Evolutionary conservation across 2,113 vertebrate genomes (phyloP).

Genomic region (Etheostoma spectabile): DNA sequence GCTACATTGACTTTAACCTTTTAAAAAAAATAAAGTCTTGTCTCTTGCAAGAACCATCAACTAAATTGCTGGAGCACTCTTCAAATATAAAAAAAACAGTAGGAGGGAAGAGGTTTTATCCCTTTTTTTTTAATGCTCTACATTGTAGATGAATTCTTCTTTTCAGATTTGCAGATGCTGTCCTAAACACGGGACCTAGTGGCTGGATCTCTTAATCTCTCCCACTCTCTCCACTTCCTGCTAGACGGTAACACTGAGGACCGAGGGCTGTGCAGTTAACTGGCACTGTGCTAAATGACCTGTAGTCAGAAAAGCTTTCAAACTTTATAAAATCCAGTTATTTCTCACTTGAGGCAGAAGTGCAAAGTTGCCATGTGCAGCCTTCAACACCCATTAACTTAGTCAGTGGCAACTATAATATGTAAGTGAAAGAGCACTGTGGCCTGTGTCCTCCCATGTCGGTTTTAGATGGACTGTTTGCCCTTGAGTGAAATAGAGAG

Average conservation of each 20-base stretch:
- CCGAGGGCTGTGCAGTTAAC: neutral
- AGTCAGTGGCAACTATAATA: slow-evolving; percentile 25
- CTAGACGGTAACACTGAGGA: neutral
- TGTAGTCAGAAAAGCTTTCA: neutral
- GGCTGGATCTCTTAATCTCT: slow-evolving; percentile 12
- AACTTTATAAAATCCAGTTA: neutral
- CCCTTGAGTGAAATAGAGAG: slow-evolving; percentile 50
- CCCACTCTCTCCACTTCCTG: neutral
- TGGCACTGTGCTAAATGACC: slow-evolving; percentile 10
- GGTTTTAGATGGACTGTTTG: slow-evolving; percentile 39
- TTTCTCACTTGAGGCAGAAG: slow-evolving; percentile 4
- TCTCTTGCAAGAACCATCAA: neutral
- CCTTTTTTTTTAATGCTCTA: neutral
- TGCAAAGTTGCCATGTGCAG: neutral
- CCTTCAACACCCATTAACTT: slow-evolving; percentile 10
- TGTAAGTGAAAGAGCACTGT: slow-evolving; percentile 11
- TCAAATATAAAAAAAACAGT: slow-evolving; percentile 12
- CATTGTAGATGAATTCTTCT: neutral
- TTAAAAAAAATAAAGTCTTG: neutral
- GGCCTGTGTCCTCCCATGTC: neutral
- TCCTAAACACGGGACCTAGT: neutral
- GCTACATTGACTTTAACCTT: neutral
- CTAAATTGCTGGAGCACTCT: neutral
- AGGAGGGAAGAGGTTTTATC: neutral
- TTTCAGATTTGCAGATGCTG: neutral